Percentiles rank a stretch among this genome's conserved stretches.
Conservation (phyloP, 1,140 invertebrate species). For the Papilio aristodemus region DNA sequence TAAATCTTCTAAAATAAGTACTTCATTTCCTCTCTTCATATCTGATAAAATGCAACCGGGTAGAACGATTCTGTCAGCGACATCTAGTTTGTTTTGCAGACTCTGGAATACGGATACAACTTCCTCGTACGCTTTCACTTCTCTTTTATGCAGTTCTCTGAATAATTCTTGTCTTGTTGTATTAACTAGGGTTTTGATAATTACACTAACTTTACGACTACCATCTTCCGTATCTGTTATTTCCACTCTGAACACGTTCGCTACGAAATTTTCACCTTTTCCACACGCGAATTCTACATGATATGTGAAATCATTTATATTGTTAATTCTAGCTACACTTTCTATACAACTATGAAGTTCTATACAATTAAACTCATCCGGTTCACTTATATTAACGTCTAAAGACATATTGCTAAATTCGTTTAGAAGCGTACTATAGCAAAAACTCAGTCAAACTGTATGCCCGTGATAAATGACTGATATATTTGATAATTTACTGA, state of each 20-base stretch:
- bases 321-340: constrained; percentile 49
- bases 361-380: constrained; percentile 67
- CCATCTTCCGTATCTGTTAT: constrained; percentile 52
- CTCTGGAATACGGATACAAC: constrained; percentile 54
- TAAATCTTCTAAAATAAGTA: constrained; percentile 68
- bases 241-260: constrained; percentile 67
- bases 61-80: constrained; percentile 49
- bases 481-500: constrained; percentile 25
- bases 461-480: background rate
- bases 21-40: constrained; percentile 57
- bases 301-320: constrained; percentile 61
- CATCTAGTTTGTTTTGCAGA: constrained; percentile 51
- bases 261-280: constrained; percentile 64
- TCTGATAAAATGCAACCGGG: constrained; percentile 55
- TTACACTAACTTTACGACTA: constrained; percentile 55
- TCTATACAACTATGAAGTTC: constrained; percentile 66
- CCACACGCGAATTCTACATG: constrained; percentile 65
- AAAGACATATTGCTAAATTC: constrained; percentile 58
- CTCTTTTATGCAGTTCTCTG: constrained; percentile 64
- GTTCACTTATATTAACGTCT: constrained; percentile 73
- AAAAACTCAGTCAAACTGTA: background rate
- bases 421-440: constrained; percentile 15
- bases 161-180: constrained; percentile 65
- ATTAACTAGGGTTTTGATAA: constrained; percentile 70
- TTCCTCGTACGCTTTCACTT: constrained; percentile 58